phyloP scores from a whole-genome alignment of 2,888 invertebrate genomes.

The Atrina japonica region DNA sequence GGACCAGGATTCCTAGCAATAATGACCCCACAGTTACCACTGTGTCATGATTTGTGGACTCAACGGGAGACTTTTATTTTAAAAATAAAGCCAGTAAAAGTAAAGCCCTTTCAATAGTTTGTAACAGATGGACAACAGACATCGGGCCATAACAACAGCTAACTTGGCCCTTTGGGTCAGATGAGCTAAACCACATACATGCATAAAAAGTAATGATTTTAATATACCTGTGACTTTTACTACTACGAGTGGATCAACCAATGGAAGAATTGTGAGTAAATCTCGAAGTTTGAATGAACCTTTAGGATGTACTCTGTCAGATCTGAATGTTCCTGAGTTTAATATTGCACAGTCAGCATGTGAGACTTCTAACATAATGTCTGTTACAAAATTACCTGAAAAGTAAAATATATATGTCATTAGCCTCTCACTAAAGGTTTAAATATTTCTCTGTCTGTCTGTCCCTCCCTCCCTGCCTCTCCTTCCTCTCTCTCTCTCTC shows the following conservation, averaged over 20 bases:
- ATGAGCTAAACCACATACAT: neutral
- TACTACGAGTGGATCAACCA: slow-evolving; percentile 91
- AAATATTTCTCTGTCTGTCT: too few species aligned
- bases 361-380: slow-evolving; percentile 87
- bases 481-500: too few species aligned
- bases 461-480: too few species aligned
- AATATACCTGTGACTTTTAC: slow-evolving; percentile 86
- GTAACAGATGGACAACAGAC: too few species aligned
- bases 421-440: neutral
- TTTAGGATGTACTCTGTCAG: slow-evolving; percentile 88
- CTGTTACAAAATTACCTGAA: slow-evolving; percentile 83
- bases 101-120: too few species aligned
- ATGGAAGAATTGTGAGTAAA: slow-evolving; percentile 90
- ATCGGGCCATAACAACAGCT: too few species aligned
- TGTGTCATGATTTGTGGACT: too few species aligned
- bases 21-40: too few species aligned
- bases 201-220: neutral
- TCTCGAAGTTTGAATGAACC: slow-evolving; percentile 93
- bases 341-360: slow-evolving; percentile 92
- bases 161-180: too few species aligned
- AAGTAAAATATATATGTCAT: neutral
- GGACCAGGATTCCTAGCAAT: too few species aligned
- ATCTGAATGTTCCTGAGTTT: slow-evolving; percentile 93
- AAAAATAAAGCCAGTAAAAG: too few species aligned
- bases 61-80: too few species aligned